phyloP scores from a whole-genome alignment of 2,797 vertebrate species.

The Silurus aristotelis region DNA sequence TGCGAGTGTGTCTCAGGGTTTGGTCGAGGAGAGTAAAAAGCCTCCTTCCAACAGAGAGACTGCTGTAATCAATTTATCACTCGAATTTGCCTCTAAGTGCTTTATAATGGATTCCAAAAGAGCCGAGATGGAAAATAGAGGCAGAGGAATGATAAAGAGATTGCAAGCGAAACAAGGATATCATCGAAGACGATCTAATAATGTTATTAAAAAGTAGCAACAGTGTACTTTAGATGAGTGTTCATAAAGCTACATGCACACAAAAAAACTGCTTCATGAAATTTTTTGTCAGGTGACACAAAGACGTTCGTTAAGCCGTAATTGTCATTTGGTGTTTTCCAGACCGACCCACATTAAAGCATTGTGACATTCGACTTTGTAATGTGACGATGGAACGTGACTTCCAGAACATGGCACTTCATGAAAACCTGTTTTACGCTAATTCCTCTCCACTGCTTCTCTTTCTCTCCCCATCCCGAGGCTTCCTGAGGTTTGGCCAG shows the following conservation, averaged over 20 bases:
- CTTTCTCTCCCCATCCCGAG: too few species aligned
- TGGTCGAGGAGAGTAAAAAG: conserved; percentile 44
- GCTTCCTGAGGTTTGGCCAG: too few species aligned
- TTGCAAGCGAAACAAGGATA: conserved; percentile 23
- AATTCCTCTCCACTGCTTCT: too few species aligned
- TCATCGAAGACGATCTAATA: conserved; percentile 7
- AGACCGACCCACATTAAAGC: neutral
- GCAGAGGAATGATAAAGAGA: conserved; percentile 54
- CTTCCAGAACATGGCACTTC: neutral
- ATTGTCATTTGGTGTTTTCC: neutral
- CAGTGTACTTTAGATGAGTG: neutral
- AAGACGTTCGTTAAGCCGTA: neutral
- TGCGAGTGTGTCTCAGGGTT: conserved; percentile 38
- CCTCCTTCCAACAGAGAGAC: conserved; percentile 60
- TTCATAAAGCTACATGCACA: neutral
- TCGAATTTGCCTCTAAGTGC: conserved; percentile 70
- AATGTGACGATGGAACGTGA: neutral
- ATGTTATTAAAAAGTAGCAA: neutral
- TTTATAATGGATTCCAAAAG: conserved; percentile 70
- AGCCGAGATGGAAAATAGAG: conserved; percentile 49
- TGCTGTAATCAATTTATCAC: conserved; percentile 75
- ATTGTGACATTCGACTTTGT: neutral
- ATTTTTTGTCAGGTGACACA: neutral
- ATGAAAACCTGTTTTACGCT: neutral
- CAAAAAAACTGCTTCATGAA: too few species aligned